Base-by-base conservation (phyloP, 2,113 vertebrate genomes). In the Paramormyrops kingsleyae region DNA sequence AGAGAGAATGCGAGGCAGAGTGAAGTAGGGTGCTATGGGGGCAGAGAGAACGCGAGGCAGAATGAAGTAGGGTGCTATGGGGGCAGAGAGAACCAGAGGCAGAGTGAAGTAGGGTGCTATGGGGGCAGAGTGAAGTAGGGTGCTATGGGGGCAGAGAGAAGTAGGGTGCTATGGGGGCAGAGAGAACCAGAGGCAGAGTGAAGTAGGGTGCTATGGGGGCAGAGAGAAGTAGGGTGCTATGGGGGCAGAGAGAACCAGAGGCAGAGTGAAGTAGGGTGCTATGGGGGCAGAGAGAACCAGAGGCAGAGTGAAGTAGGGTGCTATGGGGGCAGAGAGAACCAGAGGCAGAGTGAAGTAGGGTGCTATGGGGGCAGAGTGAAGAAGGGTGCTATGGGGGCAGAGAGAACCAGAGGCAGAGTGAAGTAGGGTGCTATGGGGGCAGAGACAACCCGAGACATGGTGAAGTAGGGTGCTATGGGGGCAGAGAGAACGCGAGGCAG, bases 401-500 rank as follows among this genome's bases (percentile, higher is more conserved):
- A 9, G 24, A n/a, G 21, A 62, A 62, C 1, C 0, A 1, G 53
- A 27, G 59, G 59, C 59, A 62, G 24, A 4, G 24, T 12, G 24
- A 66, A 66, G n/a, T 13, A 70, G 62, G 62, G n/a, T 66, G 21
- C 5, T 3, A 83, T 83, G 39, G 13, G 4, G 24, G 35, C 74
- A 80, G 0, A 19, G 74, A 42, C 5, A 35, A 80, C 0, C 0
- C 0, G 39, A 44, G 35, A 17, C 13, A 44, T 1, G 13, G 62
- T 1, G 10, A 31, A 70, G 27, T 12, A 44, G 39, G 15, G 17
- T 21, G 35, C 12, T 44, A 39, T 44, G 77, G 19, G 31, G 77
- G 42, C 42, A 24, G 77, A 44, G 5, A 90, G 70, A 88, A 86
- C 77, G 13, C 52, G 42, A 89, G 66, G 88, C 52, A 80, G 39